Evolutionary conservation across 30 jellyfish, hydroid and myxozoan genomes (phyloP).

Genomic region (Rhopilema esculentum): DNA sequence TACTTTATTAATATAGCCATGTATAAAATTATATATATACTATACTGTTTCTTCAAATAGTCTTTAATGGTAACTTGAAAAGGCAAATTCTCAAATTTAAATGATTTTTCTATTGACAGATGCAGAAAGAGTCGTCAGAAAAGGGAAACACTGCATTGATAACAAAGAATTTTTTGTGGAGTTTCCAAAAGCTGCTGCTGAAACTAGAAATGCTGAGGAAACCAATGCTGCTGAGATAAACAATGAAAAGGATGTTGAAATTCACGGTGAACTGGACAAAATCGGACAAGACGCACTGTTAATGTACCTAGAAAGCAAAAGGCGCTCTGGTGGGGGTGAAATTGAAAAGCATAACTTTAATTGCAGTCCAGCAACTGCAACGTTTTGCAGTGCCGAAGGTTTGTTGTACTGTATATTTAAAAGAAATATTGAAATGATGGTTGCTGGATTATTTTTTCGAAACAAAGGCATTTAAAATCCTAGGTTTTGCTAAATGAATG

Average conservation of each 20-base stretch:
- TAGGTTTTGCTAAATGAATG: too few relatives aligned
- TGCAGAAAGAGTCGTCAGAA: background rate
- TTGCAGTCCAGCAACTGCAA: background rate
- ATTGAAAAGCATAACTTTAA: background rate
- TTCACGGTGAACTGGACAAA: constrained; percentile 10
- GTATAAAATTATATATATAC: too few relatives aligned
- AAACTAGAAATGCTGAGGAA: background rate
- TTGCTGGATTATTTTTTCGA: too few relatives aligned
- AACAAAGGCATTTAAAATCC: too few relatives aligned
- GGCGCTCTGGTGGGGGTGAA: constrained; percentile 18
- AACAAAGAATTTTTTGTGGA: background rate
- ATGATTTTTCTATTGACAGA: background rate
- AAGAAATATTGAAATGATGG: too few relatives aligned
- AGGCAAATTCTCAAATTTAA: background rate
- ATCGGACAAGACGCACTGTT: background rate
- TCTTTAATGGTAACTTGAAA: too few relatives aligned
- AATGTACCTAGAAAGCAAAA: background rate
- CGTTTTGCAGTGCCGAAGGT: constrained; percentile 1
- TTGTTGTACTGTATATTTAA: background rate
- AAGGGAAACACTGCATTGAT: background rate
- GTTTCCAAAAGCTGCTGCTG: background rate
- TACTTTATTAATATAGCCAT: too few relatives aligned
- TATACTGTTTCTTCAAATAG: too few relatives aligned
- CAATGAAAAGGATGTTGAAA: background rate
- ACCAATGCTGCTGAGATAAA: background rate